Evolutionary conservation across 1,140 invertebrate genomes (phyloP), one percentile per base, ranked within the genome.

Genomic region (Vanessa tameamea): DNA sequence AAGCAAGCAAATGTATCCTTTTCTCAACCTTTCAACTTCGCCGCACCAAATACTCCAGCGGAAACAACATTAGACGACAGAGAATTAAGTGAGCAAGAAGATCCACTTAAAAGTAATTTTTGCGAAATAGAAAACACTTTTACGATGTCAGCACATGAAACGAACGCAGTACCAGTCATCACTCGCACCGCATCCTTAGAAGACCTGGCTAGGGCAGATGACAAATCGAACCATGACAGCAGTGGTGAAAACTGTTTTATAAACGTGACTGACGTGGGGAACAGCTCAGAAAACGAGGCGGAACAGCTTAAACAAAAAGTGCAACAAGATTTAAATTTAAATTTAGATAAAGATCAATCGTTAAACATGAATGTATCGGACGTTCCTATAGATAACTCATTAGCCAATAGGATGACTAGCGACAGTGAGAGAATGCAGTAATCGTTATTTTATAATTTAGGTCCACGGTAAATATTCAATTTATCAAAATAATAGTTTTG

Each of bases 221-320:
- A 76, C 14, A 76, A 76, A 64, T 72, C 69, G 3, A 76, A 76
- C 51, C 74, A 76, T 16, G 74, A 76, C 47, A 72, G 70, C 37
- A 76, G 75, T 50, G 70, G 70, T 2, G 69, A 76, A 43, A 76
- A 76, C 65, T 76, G 74, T 47, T 68, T 63, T 43, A 69, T 76
- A 20, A 73, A 78, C 53, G 64, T 76, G 8, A 75, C 68, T 31
- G 73, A 78, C 43, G 69, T 77, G 48, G 55, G 69, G 1, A 76
- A 68, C 23, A 68, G 74, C 48, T 71, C 69, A 3, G 64, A 68
- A 47, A 76, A 76, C 51, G 69, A 72, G 15, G 69, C 74, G 12
- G 74, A 76, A 43, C 55, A 72, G n/a, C 26, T 76, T 53, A 72
- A 76, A 57, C 69, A 76, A 37, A 72, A 48, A 47, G 74, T 76